These are phyloP conservation scores for Blastobasis lacticolella DNA, from an alignment of 2,888 invertebrate genomes.

Conservation along the genomic window DNA sequence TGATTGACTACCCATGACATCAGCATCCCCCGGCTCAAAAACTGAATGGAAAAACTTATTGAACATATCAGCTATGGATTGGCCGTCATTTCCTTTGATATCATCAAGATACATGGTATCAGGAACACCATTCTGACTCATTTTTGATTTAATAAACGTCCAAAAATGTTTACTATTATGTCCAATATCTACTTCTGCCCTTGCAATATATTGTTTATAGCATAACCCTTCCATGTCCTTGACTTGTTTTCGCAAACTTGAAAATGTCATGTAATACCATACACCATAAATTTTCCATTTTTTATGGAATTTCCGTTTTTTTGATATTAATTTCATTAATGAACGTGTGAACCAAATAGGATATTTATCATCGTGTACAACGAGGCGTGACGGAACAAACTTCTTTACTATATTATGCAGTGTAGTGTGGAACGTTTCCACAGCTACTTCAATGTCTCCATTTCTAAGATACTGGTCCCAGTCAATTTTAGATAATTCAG, in stretches of 20 bases:
- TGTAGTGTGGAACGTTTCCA: conserved; percentile 5
- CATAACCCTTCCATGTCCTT: background rate
- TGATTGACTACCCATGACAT: background rate
- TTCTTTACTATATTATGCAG: conserved; percentile 2
- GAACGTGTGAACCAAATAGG: conserved; percentile 4
- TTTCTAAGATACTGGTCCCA: background rate
- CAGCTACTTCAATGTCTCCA: conserved; percentile 2
- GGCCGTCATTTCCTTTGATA: background rate
- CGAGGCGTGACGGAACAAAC: conserved; percentile 1
- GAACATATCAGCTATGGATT: background rate
- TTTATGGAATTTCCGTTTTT: conserved; percentile 5
- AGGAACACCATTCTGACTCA: background rate
- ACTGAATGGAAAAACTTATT: conserved; percentile 1
- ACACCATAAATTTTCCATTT: conserved; percentile 1
- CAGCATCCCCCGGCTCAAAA: background rate
- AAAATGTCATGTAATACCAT: background rate
- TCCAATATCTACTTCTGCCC: background rate
- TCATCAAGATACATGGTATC: background rate
- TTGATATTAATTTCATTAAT: conserved; percentile 5
- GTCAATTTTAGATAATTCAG: background rate
- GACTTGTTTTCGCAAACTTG: background rate
- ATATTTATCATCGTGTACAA: background rate
- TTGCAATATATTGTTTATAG: background rate
- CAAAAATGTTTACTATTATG: background rate
- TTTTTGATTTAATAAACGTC: background rate